Conservation (phyloP, 1,140 invertebrate species). For the Yoshiicerus persimilis region DNA sequence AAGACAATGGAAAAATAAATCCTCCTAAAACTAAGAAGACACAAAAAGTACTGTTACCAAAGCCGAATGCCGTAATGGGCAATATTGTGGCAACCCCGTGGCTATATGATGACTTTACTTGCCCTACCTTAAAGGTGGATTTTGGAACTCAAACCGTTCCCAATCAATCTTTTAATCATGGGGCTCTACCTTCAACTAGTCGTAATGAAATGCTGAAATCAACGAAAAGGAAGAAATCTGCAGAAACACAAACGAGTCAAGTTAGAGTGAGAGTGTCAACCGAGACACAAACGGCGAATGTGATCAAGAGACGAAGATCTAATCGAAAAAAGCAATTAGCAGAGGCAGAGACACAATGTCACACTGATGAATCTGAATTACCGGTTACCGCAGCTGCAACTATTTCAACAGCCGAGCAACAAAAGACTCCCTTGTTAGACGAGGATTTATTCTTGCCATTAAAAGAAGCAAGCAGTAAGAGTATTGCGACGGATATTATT, state of each 20-base stretch:
- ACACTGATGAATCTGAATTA: neutral
- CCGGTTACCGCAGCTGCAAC: too few relatives aligned
- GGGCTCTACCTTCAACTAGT: neutral
- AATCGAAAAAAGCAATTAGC: conserved; percentile 28
- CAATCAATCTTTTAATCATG: neutral
- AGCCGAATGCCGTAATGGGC: neutral
- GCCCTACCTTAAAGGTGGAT: neutral
- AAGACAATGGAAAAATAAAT: neutral
- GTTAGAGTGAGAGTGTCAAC: conserved; percentile 32
- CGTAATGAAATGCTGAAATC: neutral
- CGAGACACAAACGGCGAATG: conserved; percentile 36
- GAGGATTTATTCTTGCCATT: neutral
- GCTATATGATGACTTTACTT: neutral
- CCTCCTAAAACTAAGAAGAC: neutral
- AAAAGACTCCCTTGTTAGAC: neutral
- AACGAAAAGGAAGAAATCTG: conserved; percentile 34
- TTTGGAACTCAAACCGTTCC: conserved; percentile 37
- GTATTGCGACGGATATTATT: neutral
- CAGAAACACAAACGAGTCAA: conserved; percentile 35
- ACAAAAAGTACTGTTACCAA: neutral
- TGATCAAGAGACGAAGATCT: conserved; percentile 29
- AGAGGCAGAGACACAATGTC: conserved; percentile 36
- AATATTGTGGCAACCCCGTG: neutral
- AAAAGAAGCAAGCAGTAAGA: neutral
- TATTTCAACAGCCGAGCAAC: neutral